Evolutionary conservation across 1,140 invertebrate genomes (phyloP).

Genomic region (Psix sp.): DNA sequence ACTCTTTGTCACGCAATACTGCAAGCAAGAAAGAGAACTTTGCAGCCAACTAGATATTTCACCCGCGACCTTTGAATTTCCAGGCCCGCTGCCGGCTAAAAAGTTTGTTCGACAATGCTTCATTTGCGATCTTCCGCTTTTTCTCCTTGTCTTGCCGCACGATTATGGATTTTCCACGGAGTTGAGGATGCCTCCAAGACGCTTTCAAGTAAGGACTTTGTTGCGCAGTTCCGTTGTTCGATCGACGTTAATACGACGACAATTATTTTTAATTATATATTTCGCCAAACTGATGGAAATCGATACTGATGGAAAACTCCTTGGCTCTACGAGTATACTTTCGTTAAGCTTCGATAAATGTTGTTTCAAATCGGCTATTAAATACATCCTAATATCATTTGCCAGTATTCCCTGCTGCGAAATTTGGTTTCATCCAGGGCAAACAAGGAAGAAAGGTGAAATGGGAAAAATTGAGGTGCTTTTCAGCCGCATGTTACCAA

Average conservation of each 20-base stretch:
- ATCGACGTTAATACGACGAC: conserved; percentile 8
- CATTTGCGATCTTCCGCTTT: conserved; percentile 47
- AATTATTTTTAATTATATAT: conserved; percentile 36
- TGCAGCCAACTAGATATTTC: conserved; percentile 21
- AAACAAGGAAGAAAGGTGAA: conserved; percentile 2
- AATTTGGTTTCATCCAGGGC: conserved; percentile 1
- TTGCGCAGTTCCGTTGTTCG: conserved; percentile 7
- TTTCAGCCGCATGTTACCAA: conserved; percentile 6
- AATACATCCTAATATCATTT: neutral
- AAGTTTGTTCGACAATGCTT: conserved; percentile 55
- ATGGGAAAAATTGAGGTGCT: conserved; percentile 20
- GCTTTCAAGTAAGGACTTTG: conserved; percentile 6
- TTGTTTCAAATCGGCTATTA: too few species aligned
- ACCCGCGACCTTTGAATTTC: conserved; percentile 36
- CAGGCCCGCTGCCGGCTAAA: conserved; percentile 18
- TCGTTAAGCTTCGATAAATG: too few species aligned
- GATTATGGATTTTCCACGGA: conserved; percentile 44
- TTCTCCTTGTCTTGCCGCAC: conserved; percentile 15
- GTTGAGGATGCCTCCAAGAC: neutral
- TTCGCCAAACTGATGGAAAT: conserved; percentile 4
- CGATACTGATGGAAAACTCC: conserved; percentile 4
- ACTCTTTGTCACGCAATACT: conserved; percentile 57
- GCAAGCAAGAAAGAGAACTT: conserved; percentile 32
- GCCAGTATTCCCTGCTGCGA: neutral
- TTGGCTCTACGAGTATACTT: too few species aligned